Base-by-base conservation (phyloP, 23 tunicate genomes). In the Trididemnum miniatum region DNA sequence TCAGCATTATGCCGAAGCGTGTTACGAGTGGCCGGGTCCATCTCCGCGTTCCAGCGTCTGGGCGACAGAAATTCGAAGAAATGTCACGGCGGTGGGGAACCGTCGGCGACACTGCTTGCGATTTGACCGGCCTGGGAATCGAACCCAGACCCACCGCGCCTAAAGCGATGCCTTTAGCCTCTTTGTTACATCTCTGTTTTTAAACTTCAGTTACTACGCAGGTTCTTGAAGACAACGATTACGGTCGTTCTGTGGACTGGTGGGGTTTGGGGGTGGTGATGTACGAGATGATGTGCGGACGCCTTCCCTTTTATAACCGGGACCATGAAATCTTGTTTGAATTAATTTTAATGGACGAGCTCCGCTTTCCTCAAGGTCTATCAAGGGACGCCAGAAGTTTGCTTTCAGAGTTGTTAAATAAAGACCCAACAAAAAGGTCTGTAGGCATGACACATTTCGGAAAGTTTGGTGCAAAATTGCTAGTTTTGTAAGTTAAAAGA, bases 251-350 rank as follows among this genome's bases (percentile, higher is more conserved):
- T 1, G 98, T 95, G 33, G 98, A 95, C 79, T 95, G 95, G 95
- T 95, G 98, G 98, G 98, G 98, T 0, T 87, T 93, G 20, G 98
- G 98, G 4, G 93, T 93, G 18, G 98, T 93, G 20, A 88, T 93
- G 93, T 93, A 88, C 62, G 98, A 93, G 73, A 93, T 93, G 98
- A 88, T 93, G 93, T 93, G 98, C 69, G 98, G 98, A 12, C 65
- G 93, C 22, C 88, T 93, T 1, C 98, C 98, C 9, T 93, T 93
- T 81, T 93, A 93, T 60, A 78, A 91, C 54, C 83, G 93, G 1
- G 93, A 93, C 57, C 93, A 93, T 69, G 98, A 93, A 51, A 82
- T 93, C 4, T 62, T 93, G 33, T 93, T 93, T 35, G 93, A 93
- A 59, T 86, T 81, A 1, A 93, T 93, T 24, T 59, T 93, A 18